Evolutionary conservation across 2,113 vertebrate genomes (phyloP).

Genomic region (Perccottus glenii): DNA sequence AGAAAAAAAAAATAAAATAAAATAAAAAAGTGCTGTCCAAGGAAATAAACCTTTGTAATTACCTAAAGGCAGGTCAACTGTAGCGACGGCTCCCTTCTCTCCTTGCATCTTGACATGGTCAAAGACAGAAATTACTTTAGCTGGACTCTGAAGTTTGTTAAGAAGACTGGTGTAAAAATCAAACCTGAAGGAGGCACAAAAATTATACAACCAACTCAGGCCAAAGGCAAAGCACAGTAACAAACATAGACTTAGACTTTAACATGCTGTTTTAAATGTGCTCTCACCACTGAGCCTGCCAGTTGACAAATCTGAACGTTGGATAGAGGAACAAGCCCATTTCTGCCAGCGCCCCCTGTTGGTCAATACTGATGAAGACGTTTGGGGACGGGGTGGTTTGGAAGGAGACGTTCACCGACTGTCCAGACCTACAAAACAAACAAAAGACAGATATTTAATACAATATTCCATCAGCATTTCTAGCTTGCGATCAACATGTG

Average conservation of each 20-base stretch:
- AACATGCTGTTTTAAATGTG: not conserved
- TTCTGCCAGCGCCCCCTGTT: constrained; percentile 76
- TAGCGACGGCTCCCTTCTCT: constrained; percentile 69
- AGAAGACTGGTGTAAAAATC: constrained; percentile 69
- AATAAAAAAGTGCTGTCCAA: not conserved
- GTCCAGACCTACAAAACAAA: constrained; percentile 58
- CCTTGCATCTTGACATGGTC: constrained; percentile 78
- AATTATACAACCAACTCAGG: too few relatives aligned
- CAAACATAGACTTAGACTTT: too few relatives aligned
- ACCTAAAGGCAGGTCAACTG: constrained; percentile 73
- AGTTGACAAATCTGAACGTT: constrained; percentile 77
- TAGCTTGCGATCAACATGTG: too few relatives aligned
- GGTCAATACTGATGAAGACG: constrained; percentile 78
- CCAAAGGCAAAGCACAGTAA: too few relatives aligned
- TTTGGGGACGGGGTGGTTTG: constrained; percentile 78
- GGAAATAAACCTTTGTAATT: not conserved
- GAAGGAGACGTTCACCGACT: constrained; percentile 73
- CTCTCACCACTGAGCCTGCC: constrained; percentile 82
- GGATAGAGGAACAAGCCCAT: constrained; percentile 82
- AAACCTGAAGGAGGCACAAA: constrained; percentile 68
- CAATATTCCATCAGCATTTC: too few relatives aligned
- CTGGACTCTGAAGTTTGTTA: constrained; percentile 60
- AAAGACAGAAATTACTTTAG: constrained; percentile 71
- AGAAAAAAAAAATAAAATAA: too few relatives aligned
- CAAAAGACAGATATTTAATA: not conserved